phyloP scores from a whole-genome alignment of 2,888 invertebrate genomes.

The Congeria kusceri region DNA sequence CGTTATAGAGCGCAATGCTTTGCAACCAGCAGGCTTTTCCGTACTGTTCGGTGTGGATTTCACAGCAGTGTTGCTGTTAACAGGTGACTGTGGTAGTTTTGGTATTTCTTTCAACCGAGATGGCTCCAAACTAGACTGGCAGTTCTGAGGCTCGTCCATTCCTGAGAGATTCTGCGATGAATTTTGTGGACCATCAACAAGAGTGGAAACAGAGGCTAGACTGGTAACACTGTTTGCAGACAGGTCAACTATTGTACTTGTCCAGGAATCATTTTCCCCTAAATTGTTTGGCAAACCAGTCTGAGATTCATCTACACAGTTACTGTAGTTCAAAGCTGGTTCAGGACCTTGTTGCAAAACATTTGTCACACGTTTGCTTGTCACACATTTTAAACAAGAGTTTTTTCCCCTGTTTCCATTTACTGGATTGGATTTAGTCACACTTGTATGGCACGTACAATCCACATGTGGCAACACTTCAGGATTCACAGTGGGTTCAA shows the following conservation, averaged over 20 bases:
- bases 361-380: neutral
- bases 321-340: slow-evolving; percentile 30
- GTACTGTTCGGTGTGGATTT: neutral
- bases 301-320: slow-evolving; percentile 28
- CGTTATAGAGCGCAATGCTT: slow-evolving; percentile 41
- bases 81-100: neutral
- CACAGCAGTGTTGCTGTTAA: neutral
- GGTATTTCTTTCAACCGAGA: neutral
- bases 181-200: slow-evolving; percentile 48
- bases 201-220: slow-evolving; percentile 56
- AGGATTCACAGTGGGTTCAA: slow-evolving; percentile 34
- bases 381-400: neutral
- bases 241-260: slow-evolving; percentile 61
- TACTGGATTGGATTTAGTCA: neutral
- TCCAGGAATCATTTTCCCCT: slow-evolving; percentile 53
- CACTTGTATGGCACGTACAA: neutral
- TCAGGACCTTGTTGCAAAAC: neutral
- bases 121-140: no score
- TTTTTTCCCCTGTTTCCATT: neutral
- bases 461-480: slow-evolving; percentile 44
- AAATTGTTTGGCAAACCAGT: slow-evolving; percentile 29
- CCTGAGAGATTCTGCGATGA: slow-evolving; percentile 53
- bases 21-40: neutral
- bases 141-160: slow-evolving; percentile 20
- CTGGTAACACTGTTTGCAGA: slow-evolving; percentile 54